Conservation (phyloP, 2,888 invertebrate genomes). For the Danaus chrysippus region DNA sequence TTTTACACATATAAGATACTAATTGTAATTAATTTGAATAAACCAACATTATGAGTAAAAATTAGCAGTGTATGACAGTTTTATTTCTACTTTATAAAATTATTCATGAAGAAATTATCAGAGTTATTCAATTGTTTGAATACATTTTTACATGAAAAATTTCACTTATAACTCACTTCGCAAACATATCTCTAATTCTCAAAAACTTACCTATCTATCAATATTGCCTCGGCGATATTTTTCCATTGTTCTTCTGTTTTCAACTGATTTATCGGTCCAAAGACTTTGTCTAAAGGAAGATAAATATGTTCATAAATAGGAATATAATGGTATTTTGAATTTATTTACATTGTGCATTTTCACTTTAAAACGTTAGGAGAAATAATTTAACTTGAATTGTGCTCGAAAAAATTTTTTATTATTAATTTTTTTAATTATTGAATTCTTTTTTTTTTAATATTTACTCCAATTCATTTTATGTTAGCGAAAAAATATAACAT, state of each 20-base stretch:
- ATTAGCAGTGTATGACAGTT: too few relatives aligned
- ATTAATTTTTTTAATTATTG: too few relatives aligned
- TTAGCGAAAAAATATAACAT: too few relatives aligned
- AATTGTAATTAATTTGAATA: background rate
- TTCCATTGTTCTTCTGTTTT: conserved; percentile 26
- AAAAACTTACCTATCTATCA: conserved; percentile 25
- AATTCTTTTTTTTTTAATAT: too few relatives aligned
- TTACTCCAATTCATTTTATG: too few relatives aligned
- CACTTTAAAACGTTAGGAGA: too few relatives aligned
- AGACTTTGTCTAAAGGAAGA: conserved; percentile 10
- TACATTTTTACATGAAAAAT: conserved; percentile 13
- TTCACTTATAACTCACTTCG: conserved; percentile 13
- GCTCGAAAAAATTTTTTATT: too few relatives aligned
- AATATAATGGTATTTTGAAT: too few relatives aligned
- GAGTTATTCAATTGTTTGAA: background rate
- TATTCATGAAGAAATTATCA: too few relatives aligned
- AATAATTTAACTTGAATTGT: too few relatives aligned
- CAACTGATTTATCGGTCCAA: conserved; percentile 26
- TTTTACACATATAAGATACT: conserved; percentile 13
- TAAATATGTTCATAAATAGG: conserved; percentile 18
- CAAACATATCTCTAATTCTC: conserved; percentile 14
- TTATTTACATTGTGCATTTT: too few relatives aligned
- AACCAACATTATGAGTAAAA: too few relatives aligned
- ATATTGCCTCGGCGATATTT: conserved; percentile 29
- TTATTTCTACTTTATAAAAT: background rate